Evolutionary conservation across 2,113 vertebrate species (phyloP).

Genomic region (Brachirus orientalis): DNA sequence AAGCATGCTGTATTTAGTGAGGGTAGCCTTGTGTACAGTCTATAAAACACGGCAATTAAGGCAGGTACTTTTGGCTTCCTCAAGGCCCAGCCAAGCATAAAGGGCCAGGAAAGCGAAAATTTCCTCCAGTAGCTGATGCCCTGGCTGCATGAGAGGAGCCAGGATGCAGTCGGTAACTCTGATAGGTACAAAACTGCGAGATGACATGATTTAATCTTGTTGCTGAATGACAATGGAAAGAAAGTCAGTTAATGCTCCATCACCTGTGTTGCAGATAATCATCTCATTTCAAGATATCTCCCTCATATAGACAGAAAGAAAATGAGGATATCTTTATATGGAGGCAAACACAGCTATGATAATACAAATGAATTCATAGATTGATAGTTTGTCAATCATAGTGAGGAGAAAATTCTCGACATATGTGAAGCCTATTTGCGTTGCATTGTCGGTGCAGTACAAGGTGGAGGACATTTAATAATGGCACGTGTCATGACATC

Average conservation of each 20-base stretch:
- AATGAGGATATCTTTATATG: slow-evolving; percentile 34
- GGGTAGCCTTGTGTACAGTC: slow-evolving; percentile 77
- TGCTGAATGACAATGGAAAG: slow-evolving; percentile 61
- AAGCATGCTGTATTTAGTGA: slow-evolving; percentile 72
- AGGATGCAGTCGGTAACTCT: slow-evolving; percentile 35
- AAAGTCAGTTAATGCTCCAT: slow-evolving; percentile 63
- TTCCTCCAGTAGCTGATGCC: slow-evolving; percentile 52
- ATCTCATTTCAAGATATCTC: slow-evolving; percentile 54
- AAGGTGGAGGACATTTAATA: slow-evolving; percentile 21
- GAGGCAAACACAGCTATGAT: not conserved
- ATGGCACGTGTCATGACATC: slow-evolving; percentile 55
- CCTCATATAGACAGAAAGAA: slow-evolving; percentile 38
- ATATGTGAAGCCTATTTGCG: slow-evolving; percentile 14
- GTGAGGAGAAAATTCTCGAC: not conserved
- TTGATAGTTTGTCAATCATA: not conserved
- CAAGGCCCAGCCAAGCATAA: slow-evolving; percentile 62
- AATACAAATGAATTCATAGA: not conserved
- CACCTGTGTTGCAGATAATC: slow-evolving; percentile 56
- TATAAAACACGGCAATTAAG: slow-evolving; percentile 80
- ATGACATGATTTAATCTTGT: slow-evolving; percentile 60
- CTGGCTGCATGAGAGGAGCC: slow-evolving; percentile 17
- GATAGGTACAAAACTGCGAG: slow-evolving; percentile 51
- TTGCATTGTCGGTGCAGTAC: slow-evolving; percentile 6
- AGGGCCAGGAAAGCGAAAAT: slow-evolving; percentile 67
- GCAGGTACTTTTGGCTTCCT: slow-evolving; percentile 74